A percentile compares a stretch with the other conserved stretches of the same genome.
Conservation (phyloP, 2,888 invertebrate species). For the Andrena dorsata region DNA sequence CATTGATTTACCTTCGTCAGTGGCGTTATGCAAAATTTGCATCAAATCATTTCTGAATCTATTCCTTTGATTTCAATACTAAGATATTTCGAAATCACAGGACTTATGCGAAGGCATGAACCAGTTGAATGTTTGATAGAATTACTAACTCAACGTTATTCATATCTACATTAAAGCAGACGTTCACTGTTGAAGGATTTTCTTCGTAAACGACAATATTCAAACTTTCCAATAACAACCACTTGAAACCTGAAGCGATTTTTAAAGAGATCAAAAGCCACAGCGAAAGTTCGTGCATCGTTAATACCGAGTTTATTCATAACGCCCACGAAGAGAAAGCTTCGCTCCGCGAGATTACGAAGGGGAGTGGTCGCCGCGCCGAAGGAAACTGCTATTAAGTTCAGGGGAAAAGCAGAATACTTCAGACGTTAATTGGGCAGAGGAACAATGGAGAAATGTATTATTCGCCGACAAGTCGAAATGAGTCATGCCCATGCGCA, state of each 20-base stretch:
- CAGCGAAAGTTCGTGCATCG: background rate
- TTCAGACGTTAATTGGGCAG: constrained; percentile 36
- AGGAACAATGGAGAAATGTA: constrained; percentile 47
- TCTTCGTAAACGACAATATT: background rate
- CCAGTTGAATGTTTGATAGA: no score
- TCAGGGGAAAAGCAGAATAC: constrained; percentile 1
- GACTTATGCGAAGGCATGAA: no score
- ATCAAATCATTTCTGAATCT: constrained; percentile 34
- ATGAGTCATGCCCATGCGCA: constrained; percentile 39
- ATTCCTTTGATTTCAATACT: constrained; percentile 10
- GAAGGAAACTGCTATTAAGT: constrained; percentile 27
- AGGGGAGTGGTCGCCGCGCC: constrained; percentile 13
- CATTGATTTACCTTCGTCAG: constrained; percentile 26
- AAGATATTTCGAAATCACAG: background rate
- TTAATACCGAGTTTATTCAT: constrained; percentile 14
- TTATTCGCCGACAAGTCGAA: constrained; percentile 9
- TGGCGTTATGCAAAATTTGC: constrained; percentile 20
- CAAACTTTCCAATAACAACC: background rate
- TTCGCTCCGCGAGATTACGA: background rate
- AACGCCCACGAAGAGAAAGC: constrained; percentile 21
- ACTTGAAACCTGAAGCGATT: background rate
- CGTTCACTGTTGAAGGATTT: background rate
- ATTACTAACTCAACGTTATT: no score
- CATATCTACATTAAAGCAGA: background rate
- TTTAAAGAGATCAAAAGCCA: background rate